Conservation (phyloP, 2,113 vertebrate genomes). For the Elachura formosa region DNA sequence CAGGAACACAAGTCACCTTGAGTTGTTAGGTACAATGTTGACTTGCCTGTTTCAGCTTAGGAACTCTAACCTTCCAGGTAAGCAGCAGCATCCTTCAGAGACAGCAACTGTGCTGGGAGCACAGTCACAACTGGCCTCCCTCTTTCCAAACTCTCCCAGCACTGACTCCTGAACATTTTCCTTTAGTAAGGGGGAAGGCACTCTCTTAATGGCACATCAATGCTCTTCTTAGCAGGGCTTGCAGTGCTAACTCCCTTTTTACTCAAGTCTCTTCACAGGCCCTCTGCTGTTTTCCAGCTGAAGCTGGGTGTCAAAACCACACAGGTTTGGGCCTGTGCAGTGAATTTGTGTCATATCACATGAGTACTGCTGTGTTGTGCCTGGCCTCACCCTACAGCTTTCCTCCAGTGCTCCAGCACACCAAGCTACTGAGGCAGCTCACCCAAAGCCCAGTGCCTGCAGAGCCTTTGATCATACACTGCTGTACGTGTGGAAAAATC, state of each 20-base stretch:
- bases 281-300: not conserved
- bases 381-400: constrained; percentile 19
- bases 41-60: not conserved
- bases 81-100: not conserved
- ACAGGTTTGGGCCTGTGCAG: constrained; percentile 9
- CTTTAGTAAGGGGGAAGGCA: not conserved
- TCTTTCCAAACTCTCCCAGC: not conserved
- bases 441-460: not conserved
- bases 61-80: not conserved
- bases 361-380: not conserved
- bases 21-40: not conserved
- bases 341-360: not conserved
- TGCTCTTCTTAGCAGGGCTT: not conserved
- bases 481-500: accelerated
- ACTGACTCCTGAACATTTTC: not conserved
- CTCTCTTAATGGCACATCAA: not conserved
- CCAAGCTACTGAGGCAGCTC: not conserved
- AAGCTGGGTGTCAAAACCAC: not conserved
- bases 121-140: accelerated
- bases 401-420: not conserved
- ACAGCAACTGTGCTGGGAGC: accelerated
- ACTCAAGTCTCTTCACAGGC: not conserved
- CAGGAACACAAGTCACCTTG: not conserved
- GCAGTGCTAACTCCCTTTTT: not conserved
- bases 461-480: not conserved